phyloP scores from a whole-genome alignment of 1,140 invertebrate genomes.

The Akabosia matsudoensis region DNA sequence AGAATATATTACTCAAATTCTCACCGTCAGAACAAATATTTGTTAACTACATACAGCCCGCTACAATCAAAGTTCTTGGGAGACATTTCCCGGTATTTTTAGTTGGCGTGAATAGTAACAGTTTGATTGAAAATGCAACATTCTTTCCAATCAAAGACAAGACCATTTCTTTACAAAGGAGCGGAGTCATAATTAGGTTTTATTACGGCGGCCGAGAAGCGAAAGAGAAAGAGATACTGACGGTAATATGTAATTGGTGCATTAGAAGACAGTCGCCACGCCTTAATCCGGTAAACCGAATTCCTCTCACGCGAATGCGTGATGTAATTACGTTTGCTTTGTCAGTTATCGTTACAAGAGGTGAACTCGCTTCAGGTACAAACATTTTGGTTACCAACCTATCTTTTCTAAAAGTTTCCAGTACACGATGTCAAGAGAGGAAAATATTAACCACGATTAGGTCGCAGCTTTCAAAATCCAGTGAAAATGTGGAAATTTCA shows the following conservation, averaged over 20 bases:
- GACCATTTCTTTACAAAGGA: not conserved
- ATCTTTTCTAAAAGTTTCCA: no score
- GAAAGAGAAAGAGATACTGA: not conserved
- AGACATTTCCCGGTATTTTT: not conserved
- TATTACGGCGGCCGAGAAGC: not conserved
- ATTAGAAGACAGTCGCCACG: not conserved
- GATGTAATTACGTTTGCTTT: not conserved
- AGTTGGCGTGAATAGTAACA: not conserved
- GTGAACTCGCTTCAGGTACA: not conserved
- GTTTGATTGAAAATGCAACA: no score
- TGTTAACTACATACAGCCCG: not conserved
- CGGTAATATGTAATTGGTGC: not conserved
- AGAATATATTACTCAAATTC: not conserved
- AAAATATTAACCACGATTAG: no score
- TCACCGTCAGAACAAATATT: not conserved
- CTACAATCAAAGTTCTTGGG: not conserved
- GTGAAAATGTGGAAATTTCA: no score
- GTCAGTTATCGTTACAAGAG: not conserved
- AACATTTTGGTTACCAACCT: not conserved
- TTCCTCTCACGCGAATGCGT: not conserved
- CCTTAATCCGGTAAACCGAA: not conserved
- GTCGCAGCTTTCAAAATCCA: no score
- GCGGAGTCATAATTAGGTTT: not conserved
- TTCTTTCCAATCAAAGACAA: not conserved
- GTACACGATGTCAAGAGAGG: no score